Evolutionary conservation across 2,888 invertebrate genomes (phyloP).

Genomic region (Digitonthophagus gazella): DNA sequence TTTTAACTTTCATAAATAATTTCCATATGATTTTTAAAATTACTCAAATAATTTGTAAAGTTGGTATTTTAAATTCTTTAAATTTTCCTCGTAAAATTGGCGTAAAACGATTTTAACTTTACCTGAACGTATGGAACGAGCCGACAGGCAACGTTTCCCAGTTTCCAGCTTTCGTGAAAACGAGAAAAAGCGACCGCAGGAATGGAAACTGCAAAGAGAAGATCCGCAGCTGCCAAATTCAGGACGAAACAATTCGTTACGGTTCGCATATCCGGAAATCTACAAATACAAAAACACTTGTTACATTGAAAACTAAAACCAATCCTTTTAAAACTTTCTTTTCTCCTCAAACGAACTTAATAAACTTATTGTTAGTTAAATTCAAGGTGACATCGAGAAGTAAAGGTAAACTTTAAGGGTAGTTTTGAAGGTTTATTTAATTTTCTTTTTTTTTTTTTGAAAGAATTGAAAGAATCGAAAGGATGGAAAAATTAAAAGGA

Average conservation of each 20-base stretch:
- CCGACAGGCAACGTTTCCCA: conserved; percentile 55
- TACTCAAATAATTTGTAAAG: too few species aligned
- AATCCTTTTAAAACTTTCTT: not conserved
- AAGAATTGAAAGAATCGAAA: too few species aligned
- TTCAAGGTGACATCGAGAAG: too few species aligned
- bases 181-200: conserved; percentile 57
- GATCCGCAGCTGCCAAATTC: conserved; percentile 64
- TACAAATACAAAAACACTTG: conserved; percentile 32
- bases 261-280: conserved; percentile 55
- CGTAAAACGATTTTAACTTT: conserved; percentile 28
- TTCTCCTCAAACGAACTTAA: not conserved
- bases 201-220: conserved; percentile 57
- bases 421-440: not conserved
- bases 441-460: not conserved
- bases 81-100: too few species aligned
- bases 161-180: conserved; percentile 54
- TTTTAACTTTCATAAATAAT: too few species aligned
- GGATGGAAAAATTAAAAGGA: too few species aligned
- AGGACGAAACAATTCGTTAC: conserved; percentile 59
- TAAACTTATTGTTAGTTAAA: too few species aligned
- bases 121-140: conserved; percentile 59
- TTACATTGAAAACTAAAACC: not conserved
- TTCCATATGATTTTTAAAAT: too few species aligned
- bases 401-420: not conserved
- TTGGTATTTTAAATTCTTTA: too few species aligned